Evolutionary conservation across 2,113 vertebrate species (phyloP), one percentile per base, ranked within the genome.

Genomic region (Gymnorhina tibicen): DNA sequence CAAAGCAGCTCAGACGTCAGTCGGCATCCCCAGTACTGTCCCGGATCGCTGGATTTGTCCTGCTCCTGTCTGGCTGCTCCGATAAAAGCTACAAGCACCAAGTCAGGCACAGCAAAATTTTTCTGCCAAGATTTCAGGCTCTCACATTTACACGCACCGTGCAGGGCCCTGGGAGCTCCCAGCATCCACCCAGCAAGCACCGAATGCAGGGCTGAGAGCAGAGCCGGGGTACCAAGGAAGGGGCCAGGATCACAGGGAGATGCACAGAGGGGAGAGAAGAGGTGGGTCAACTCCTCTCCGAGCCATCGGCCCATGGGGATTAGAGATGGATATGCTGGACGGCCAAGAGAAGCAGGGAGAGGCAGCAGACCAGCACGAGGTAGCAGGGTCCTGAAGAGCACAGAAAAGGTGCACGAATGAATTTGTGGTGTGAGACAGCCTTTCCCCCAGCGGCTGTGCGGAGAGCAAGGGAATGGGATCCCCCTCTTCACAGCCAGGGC

Each of bases 191-290:
- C 12, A 5, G 35, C 33, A 37, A 67, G 28, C 12, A 3, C 13
- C 0, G 0, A 58, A 28, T 1, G 2, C 1, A 1, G 6, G 52
- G 42, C n/a, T 4, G 9, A 39, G 59, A 69, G 12, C 0, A 0
- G 18, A 73, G 20, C 46, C 42, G 39, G 46, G 4, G 11, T 42
- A 42, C 37, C 10, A 9, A 63, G 67, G 58, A 58, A 47, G 23
- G 42, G 35, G 28, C n/a, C 76, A 44, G 76, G 27, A 47, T 63
- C 3, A 1, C 62, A 39, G 52, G 22, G 35, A 1, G 6, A 67
- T 30, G 52, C 6, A 46, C 46, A 30, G 53, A 33, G 52, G 14
- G 35, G 30, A 74, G 16, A 37, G 47, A 17, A 62, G 62, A 82
- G 20, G 42, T 53, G 18, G 10, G 46, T 39, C 3, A 1, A 6